Conservation (phyloP, 2,888 invertebrate species). For the Chaitophorus viminalis region DNA sequence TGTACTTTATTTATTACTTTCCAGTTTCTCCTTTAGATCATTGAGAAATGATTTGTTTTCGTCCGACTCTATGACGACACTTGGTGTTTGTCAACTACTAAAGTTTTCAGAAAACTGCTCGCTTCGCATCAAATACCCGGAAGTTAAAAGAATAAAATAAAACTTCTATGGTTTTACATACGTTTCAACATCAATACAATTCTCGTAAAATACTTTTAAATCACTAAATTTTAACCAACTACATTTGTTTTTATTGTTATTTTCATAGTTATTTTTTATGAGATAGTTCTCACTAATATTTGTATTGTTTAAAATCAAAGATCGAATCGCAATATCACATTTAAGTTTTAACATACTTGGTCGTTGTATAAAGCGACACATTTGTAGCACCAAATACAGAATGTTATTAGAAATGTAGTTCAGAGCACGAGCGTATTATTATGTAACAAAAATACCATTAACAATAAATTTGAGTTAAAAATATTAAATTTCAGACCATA, state of each 20-base stretch:
- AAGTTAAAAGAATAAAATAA: neutral
- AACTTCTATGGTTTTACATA: neutral
- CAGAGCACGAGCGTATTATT: too few relatives aligned
- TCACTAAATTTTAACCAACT: neutral
- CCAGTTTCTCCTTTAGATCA: neutral
- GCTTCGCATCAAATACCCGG: neutral
- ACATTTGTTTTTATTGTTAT: neutral
- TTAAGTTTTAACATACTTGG: too few relatives aligned
- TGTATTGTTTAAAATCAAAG: neutral
- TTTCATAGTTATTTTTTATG: neutral
- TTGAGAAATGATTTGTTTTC: neutral
- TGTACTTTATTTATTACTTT: too few relatives aligned
- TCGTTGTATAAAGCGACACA: too few relatives aligned
- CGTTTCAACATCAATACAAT: neutral
- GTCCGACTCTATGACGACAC: neutral
- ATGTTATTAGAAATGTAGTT: too few relatives aligned
- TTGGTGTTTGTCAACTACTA: neutral
- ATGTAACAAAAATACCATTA: too few relatives aligned
- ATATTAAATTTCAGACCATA: neutral
- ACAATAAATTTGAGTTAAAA: neutral
- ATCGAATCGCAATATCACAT: neutral
- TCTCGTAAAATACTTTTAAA: slow-evolving; percentile 1
- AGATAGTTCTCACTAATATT: neutral
- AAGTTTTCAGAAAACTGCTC: neutral
- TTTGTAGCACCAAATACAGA: too few relatives aligned